phyloP scores from a whole-genome alignment of 2,797 vertebrate genomes.

The Amazonetta brasiliensis region DNA sequence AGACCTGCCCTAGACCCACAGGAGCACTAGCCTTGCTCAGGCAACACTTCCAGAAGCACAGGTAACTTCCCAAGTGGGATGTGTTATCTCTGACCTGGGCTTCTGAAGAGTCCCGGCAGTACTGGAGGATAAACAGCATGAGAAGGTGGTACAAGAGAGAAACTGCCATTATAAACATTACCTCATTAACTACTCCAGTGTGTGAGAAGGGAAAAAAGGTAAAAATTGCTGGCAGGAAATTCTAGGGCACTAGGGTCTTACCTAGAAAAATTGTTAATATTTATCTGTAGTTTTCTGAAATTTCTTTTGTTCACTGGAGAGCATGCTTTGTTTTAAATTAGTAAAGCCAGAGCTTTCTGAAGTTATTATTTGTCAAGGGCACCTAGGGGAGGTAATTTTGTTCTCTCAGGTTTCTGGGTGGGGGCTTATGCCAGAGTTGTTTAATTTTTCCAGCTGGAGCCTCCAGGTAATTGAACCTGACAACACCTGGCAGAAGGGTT shows the following conservation, averaged over 20 bases:
- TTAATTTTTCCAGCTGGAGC: slow-evolving; percentile 15
- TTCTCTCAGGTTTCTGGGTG: slow-evolving; percentile 5
- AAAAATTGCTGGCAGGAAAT: background rate
- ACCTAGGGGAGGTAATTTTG: background rate
- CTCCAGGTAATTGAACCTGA: slow-evolving; percentile 4
- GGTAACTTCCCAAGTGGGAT: background rate
- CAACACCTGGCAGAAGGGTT: slow-evolving; percentile 26
- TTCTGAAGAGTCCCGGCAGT: background rate
- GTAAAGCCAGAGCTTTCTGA: background rate
- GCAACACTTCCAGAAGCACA: background rate
- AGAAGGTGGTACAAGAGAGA: background rate
- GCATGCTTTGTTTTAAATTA: background rate
- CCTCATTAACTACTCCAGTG: background rate
- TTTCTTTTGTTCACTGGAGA: background rate
- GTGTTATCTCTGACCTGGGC: too few relatives aligned
- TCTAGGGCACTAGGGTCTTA: background rate
- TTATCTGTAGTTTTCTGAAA: background rate
- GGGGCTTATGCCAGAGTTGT: background rate
- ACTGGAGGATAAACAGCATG: background rate
- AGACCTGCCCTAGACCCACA: background rate
- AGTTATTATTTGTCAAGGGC: background rate
- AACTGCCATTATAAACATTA: accelerated
- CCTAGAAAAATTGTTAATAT: background rate
- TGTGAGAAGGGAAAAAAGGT: accelerated
- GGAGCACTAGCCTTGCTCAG: too few relatives aligned